Base-by-base conservation (phyloP, 2,113 vertebrate species). In the Hippocampus zosterae region DNA sequence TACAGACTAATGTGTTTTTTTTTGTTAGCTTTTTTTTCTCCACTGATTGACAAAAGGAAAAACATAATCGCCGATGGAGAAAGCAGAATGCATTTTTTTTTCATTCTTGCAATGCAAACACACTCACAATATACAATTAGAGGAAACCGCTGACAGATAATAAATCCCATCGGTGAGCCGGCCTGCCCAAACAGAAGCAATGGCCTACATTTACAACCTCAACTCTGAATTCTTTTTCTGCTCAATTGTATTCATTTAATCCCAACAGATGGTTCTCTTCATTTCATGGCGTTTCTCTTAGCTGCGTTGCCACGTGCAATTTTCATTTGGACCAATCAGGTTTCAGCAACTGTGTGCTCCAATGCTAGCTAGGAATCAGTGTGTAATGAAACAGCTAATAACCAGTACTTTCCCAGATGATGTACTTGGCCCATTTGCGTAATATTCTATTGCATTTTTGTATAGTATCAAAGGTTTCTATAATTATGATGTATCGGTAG, bases 1-100 rank as follows among this genome's bases (percentile, higher is more conserved):
- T 89, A 82, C 72, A 71, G 82, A 89, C 85, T 88, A 88, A 91
- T 91, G 86, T 87, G 84, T 86, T 88, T 88, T 88, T 88, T 87
- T 63, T 37, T 5, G 29, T 33, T 33, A 37, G 33, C 0, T 37
- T 37, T 6, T 6, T 37, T 37, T 37, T 33, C 1, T 2, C 42
- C 42, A 10, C 75, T 86, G 87, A 87, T 87, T 90, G 84, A 82
- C 84, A 83, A 88, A 87, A 84, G 77, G 75, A 89, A 86, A 83
- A 81, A 82, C 5, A 85, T 90, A 87, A 89, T 91, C 88, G 89
- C 86, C 68, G 75, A 73, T 66, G 56, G 77, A 65, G 71, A 68
- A 74, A 78, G 71, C 72, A 53, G 15, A 41, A 53, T 75, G 75
- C 62, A 80, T 60, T 65, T 37, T 37, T 37, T 33, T 3, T 11